Evolutionary conservation across 1,140 invertebrate genomes (phyloP), one percentile per base, ranked within the genome.

Genomic region (Cotesia vestalis): DNA sequence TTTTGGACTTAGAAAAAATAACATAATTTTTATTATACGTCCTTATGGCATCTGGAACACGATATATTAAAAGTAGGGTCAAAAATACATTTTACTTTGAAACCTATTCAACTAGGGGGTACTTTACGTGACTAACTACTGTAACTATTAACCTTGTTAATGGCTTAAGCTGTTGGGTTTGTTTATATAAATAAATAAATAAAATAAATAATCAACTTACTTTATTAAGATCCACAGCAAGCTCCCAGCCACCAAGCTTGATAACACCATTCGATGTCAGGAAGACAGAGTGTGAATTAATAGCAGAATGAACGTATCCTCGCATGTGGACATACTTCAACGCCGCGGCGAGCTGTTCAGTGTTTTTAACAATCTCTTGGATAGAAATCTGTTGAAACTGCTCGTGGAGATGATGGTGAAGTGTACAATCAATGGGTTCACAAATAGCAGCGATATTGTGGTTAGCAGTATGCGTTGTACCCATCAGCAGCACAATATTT

Each of bases 181-280:
- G 27, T 27, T 27, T 27, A 27, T 27, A 2, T 27, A 27, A 27
- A 27, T 27, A 27, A 27, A 27, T 27, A 27, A 27, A 27, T 27
- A 27, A 27, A 66, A 12, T 61, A 34, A 53, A 77, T 46, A 46
- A 11, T 9, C 38, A 5, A 46, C 78, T 76, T 78, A 84, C 83
- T 20, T 66, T 75, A 61, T 74, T 61, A 5, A 71, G 38, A 12
- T 75, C 66, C 34, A 55, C 71, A 11, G 83, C 78, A 34, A 83
- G 63, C 77, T 84, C 83, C 83, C 83, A 84, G 68, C 82, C 82
- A 4, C 81, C 82, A 12, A 84, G 77, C 77, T 83, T 83, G 0
- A 83, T 72, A 17, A 71, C 75, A 40, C 76, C 78, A 53, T 66
- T 74, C 8, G 80, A 76, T 62, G 79, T 69, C 63, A 84, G 63